Conservation (phyloP, 2,888 invertebrate genomes). For the Pedicia rivosa region DNA sequence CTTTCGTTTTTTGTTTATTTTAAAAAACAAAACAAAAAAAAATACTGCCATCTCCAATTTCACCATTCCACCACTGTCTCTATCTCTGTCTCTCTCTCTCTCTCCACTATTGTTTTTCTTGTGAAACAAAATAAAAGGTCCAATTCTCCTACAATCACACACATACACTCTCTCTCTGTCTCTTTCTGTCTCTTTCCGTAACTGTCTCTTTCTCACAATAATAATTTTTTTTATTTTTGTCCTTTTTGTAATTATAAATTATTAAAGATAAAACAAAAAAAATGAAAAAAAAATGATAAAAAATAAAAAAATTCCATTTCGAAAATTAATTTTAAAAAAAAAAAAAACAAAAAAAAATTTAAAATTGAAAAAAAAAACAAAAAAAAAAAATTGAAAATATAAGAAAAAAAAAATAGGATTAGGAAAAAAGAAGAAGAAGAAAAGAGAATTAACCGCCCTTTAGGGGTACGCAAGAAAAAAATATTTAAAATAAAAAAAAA, state of each 20-base stretch:
- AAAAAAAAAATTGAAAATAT: conserved; percentile 1
- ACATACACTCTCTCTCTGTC: too few species aligned
- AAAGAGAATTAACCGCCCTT: background rate
- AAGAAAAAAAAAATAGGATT: background rate
- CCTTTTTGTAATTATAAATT: background rate
- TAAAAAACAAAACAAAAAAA: too few species aligned
- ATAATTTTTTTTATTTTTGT: too few species aligned
- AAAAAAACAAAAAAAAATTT: background rate
- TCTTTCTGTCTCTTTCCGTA: too few species aligned
- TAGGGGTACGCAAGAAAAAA: background rate
- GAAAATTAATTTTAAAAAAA: background rate
- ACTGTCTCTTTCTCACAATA: too few species aligned
- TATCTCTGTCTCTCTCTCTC: too few species aligned
- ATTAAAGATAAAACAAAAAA: background rate
- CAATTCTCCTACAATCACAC: too few species aligned
- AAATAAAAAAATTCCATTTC: background rate
- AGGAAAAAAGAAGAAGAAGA: background rate
- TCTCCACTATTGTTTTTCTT: too few species aligned
- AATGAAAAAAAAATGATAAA: background rate
- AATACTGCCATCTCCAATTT: too few species aligned
- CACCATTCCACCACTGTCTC: too few species aligned
- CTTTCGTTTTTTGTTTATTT: too few species aligned
- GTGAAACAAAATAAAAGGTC: too few species aligned
- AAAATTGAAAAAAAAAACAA: conserved; percentile 1
- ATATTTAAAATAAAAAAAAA: background rate